Percentiles rank a stretch among this genome's conserved stretches.
Conservation (phyloP, 2,113 vertebrate species). For the Xiphorhynchus elegans region DNA sequence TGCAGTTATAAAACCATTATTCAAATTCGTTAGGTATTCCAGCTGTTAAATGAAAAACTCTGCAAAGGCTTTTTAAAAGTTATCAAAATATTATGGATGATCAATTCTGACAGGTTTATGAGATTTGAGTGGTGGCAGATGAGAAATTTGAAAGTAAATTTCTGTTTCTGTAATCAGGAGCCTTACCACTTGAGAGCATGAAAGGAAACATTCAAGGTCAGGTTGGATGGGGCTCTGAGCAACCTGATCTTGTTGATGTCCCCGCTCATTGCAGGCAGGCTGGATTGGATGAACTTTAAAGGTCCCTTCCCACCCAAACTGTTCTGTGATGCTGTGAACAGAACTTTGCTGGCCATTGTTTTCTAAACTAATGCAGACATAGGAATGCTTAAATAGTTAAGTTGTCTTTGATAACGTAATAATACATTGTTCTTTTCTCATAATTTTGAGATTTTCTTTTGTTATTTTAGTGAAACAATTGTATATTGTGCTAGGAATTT, state of each 20-base stretch:
- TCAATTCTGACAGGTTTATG: neutral
- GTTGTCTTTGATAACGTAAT: neutral
- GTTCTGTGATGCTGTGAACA: neutral
- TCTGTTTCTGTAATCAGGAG: neutral
- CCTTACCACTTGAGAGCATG: neutral
- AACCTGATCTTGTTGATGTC: neutral
- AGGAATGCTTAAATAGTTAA: neutral
- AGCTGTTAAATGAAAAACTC: constrained; percentile 6
- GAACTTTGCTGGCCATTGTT: neutral
- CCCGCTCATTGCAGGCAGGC: neutral
- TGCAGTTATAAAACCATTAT: neutral
- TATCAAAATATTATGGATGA: neutral
- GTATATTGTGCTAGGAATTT: neutral
- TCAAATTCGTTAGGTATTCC: neutral
- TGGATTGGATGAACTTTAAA: neutral
- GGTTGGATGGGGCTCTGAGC: neutral
- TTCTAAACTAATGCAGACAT: neutral
- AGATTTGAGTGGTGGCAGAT: neutral
- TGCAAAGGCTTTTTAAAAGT: neutral
- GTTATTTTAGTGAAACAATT: neutral
- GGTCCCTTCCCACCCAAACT: neutral
- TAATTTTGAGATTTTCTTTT: neutral
- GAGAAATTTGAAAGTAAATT: neutral
- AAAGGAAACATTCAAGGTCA: neutral
- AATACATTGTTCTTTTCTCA: neutral